Percentiles rank a stretch among this genome's conserved stretches.
Evolutionary conservation across 2,797 vertebrate genomes (phyloP).

Genomic region (Catostomus latipinnis): DNA sequence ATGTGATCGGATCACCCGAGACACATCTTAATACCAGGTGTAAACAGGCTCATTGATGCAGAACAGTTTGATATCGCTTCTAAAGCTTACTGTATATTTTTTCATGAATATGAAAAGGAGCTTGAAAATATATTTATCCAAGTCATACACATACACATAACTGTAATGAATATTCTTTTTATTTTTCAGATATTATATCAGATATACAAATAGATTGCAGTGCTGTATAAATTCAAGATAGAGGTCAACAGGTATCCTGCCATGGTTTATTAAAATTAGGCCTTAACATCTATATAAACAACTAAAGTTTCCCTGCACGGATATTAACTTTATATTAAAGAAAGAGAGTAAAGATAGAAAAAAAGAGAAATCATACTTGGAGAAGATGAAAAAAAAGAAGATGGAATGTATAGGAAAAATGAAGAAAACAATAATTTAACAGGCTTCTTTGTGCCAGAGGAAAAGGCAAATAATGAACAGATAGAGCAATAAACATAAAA

Average conservation of each 20-base stretch:
- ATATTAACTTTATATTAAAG: constrained; percentile 43
- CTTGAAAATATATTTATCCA: too few relatives aligned
- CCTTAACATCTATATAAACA: not conserved
- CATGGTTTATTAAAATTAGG: not conserved
- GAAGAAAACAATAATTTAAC: constrained; percentile 73
- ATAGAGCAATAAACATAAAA: constrained; percentile 81
- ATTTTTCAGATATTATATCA: not conserved
- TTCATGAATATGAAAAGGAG: not conserved
- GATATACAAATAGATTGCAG: not conserved
- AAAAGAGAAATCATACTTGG: constrained; percentile 8
- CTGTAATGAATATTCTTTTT: too few relatives aligned
- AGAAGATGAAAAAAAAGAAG: constrained; percentile 16
- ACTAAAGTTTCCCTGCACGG: constrained; percentile 16
- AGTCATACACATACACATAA: too few relatives aligned
- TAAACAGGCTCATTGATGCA: not conserved
- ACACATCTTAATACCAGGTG: too few relatives aligned
- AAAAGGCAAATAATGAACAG: constrained; percentile 81
- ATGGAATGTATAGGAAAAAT: constrained; percentile 43
- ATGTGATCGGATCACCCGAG: too few relatives aligned
- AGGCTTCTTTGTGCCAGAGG: constrained; percentile 71
- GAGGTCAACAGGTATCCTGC: not conserved
- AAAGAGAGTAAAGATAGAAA: not conserved
- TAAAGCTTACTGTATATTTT: too few relatives aligned
- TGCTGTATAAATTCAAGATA: not conserved
- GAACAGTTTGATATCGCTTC: not conserved